Evolutionary conservation across 2,888 invertebrate species (phyloP).

Genomic region (Drosophila meridionalis): DNA sequence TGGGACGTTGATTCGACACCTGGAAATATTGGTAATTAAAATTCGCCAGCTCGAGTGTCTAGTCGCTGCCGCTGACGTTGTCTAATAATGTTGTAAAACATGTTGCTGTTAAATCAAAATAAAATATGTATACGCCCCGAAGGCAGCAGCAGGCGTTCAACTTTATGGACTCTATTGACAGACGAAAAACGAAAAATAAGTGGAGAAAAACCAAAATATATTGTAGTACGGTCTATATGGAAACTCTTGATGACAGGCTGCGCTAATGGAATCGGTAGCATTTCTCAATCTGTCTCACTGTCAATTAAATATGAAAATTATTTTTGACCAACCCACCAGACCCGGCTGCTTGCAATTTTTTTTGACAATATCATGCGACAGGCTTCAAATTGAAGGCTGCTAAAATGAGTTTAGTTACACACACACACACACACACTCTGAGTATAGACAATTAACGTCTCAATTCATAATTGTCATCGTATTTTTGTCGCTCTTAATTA

Average conservation of each 20-base stretch:
- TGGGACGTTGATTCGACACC: conserved; percentile 72
- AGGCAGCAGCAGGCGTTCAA: conserved; percentile 49
- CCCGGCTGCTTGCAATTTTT: conserved; percentile 23
- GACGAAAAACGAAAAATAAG: conserved; percentile 20
- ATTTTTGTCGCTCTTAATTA: conserved; percentile 61
- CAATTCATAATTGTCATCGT: conserved; percentile 66
- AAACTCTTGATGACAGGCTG: conserved; percentile 54
- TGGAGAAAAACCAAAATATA: conserved; percentile 15
- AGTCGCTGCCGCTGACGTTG: conserved; percentile 35
- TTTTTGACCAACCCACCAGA: conserved; percentile 58
- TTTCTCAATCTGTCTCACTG: conserved; percentile 53
- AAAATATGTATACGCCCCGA: conserved; percentile 55
- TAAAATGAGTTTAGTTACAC: conserved; percentile 31
- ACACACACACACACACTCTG: not conserved
- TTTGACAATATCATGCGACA: conserved; percentile 66
- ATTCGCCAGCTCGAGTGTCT: conserved; percentile 54
- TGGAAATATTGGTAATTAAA: conserved; percentile 78
- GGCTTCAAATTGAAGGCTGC: conserved; percentile 46
- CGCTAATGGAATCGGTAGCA: conserved; percentile 75
- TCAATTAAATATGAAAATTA: conserved; percentile 73
- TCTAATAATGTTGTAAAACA: conserved; percentile 80
- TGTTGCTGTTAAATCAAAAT: conserved; percentile 65
- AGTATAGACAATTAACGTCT: conserved; percentile 56
- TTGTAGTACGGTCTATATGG: conserved; percentile 21
- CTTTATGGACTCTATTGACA: conserved; percentile 48